phyloP scores from a whole-genome alignment of 2,797 vertebrate genomes.

The Parauchenoglanis ngamensis region DNA sequence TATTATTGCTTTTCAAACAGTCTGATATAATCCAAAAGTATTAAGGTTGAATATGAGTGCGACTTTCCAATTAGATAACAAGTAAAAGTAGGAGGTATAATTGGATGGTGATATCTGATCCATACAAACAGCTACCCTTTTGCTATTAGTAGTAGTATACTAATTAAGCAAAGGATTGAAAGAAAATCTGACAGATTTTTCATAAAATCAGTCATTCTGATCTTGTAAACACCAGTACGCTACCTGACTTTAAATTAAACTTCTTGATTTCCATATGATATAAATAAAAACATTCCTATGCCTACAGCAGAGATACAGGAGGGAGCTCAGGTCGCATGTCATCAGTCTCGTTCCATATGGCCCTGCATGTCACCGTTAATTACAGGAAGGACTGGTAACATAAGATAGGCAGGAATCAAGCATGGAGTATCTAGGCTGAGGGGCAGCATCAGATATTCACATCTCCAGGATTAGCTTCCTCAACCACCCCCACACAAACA shows the following conservation, averaged over 20 bases:
- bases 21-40: not conserved
- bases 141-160: not conserved
- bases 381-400: slow-evolving; percentile 56
- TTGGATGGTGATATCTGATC: not conserved
- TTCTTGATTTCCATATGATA: not conserved
- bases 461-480: slow-evolving; percentile 59
- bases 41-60: not conserved
- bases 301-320: slow-evolving; percentile 25
- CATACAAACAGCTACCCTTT: not conserved
- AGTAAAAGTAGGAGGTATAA: not conserved
- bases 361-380: slow-evolving; percentile 57
- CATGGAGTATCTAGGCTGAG: slow-evolving; percentile 52
- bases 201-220: not conserved
- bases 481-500: slow-evolving; percentile 30
- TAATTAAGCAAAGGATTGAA: not conserved
- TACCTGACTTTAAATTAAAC: not conserved
- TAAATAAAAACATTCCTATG: slow-evolving; percentile 16
- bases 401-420: slow-evolving; percentile 58
- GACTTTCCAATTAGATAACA: not conserved
- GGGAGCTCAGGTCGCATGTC: slow-evolving; percentile 50
- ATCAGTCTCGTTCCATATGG: slow-evolving; percentile 52
- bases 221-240: too few species aligned
- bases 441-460: slow-evolving; percentile 56
- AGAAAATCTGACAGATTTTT: not conserved
- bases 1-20: not conserved